Evolutionary conservation across 2,888 invertebrate genomes (phyloP).

Genomic region (Dysmachus trigonus): DNA sequence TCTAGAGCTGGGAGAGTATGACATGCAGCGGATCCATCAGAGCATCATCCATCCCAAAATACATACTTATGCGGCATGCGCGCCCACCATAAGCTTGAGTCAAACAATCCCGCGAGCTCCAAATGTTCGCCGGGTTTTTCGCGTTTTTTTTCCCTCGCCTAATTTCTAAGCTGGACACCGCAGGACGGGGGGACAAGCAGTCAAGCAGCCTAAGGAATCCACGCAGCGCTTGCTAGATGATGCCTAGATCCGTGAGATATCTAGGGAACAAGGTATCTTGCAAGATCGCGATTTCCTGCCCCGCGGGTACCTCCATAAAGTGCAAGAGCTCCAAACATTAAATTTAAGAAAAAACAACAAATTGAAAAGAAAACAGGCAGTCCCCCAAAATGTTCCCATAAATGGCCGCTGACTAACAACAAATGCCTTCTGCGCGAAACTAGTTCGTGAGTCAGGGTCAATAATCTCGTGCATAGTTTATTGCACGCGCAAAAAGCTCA

Average conservation of each 20-base stretch:
- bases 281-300: not conserved
- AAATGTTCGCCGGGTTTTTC: not conserved
- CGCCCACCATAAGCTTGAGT: not conserved
- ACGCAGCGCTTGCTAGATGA: not conserved
- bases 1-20: not conserved
- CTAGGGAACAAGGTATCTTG: not conserved
- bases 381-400: conserved; percentile 6
- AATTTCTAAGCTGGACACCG: not conserved
- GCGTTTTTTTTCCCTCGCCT: not conserved
- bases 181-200: not conserved
- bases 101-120: not conserved
- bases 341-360: not conserved
- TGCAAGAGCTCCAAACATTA: not conserved
- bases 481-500: conserved; percentile 10
- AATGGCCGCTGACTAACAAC: conserved; percentile 13
- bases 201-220: not conserved
- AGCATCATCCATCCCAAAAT: not conserved
- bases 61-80: not conserved
- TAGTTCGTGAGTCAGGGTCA: not conserved
- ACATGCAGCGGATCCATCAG: not conserved
- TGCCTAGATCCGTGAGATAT: not conserved
- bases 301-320: not conserved
- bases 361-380: not conserved
- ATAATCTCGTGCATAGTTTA: conserved; percentile 1
- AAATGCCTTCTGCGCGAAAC: conserved; percentile 11